Conservation (phyloP, 2,888 invertebrate genomes). For the Unio pictorum region DNA sequence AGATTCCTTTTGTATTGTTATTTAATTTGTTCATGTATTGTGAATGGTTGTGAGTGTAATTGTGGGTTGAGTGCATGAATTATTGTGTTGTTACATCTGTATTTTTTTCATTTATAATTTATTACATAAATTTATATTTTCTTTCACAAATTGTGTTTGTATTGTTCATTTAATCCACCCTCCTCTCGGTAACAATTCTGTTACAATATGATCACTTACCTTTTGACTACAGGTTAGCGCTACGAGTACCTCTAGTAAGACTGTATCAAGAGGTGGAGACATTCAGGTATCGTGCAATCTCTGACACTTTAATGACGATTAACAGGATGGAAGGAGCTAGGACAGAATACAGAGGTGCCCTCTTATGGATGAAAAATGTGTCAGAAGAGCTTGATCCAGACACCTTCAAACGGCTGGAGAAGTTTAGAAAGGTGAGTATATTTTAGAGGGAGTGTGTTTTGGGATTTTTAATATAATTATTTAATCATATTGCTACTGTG, state of each 20-base stretch:
- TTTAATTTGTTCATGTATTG: too few species aligned
- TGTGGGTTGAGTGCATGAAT: too few species aligned
- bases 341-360: constrained; percentile 90
- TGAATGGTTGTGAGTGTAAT: too few species aligned
- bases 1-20: too few species aligned
- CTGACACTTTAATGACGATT: constrained; percentile 92
- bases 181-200: too few species aligned
- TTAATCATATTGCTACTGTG: too few species aligned
- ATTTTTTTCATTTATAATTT: too few species aligned
- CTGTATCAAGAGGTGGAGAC: constrained; percentile 96
- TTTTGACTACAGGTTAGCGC: constrained; percentile 77
- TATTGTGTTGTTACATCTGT: too few species aligned
- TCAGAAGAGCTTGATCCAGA: constrained; percentile 97
- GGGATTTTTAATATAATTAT: not conserved
- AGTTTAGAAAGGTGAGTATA: constrained; percentile 86
- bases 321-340: constrained; percentile 95
- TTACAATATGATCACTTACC: too few species aligned
- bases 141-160: too few species aligned
- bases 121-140: too few species aligned
- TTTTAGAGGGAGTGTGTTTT: not conserved
- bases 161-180: too few species aligned
- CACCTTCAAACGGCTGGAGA: constrained; percentile 93
- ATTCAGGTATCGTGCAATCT: constrained; percentile 93
- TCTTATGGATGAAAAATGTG: constrained; percentile 97
- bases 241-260: constrained; percentile 83